Base-by-base conservation (phyloP, 2,113 vertebrate genomes). In the Gobio gobio region DNA sequence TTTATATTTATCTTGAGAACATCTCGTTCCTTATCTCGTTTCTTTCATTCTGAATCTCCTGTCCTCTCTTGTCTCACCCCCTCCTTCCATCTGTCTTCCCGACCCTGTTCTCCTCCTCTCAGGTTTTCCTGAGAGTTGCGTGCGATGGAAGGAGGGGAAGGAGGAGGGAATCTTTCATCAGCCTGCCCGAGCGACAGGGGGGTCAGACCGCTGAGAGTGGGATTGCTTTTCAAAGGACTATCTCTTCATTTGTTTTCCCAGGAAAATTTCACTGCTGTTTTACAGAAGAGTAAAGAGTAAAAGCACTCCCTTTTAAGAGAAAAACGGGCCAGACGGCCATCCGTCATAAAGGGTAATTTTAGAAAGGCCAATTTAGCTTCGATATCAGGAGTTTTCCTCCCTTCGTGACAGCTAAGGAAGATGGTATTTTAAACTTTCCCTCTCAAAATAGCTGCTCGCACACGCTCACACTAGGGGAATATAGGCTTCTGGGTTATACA, bases 201-300 rank as follows among this genome's bases (percentile, higher is more conserved):
- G 70, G 83, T 78, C 63, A 85, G 75, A 70, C 72, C 77, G 87
- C 87, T 91, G 88, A 87, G 88, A 87, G 84, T 75, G 63, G 58
- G 91, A 94, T 94, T 90, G 85, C 90, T 90, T 95, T 95, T 93
- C 92, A 94, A 94, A 94, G 90, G 12, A 51, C 85, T 88, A 89
- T 91, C 91, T 93, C 89, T 93, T 94, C 84, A 90, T 93, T 94
- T 93, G 88, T 94, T 94, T 89, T 94, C 87, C 88, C 84, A 90
- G 91, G 63, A 85, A 90, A 84, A 85, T 90, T 90, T 92, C 91
- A 90, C 88, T 87, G 86, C 88, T 90, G 83, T 90, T 93, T 91
- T 85, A 82, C 83, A 89, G 59, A 63, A 83, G 73, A 82, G 36
- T n/a, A 26, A 63, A 82, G 70, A 63, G 79, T 75, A 70, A 87